phyloP scores from a whole-genome alignment of 2,113 vertebrate species.

The Oxygymnocypris stewartii region DNA sequence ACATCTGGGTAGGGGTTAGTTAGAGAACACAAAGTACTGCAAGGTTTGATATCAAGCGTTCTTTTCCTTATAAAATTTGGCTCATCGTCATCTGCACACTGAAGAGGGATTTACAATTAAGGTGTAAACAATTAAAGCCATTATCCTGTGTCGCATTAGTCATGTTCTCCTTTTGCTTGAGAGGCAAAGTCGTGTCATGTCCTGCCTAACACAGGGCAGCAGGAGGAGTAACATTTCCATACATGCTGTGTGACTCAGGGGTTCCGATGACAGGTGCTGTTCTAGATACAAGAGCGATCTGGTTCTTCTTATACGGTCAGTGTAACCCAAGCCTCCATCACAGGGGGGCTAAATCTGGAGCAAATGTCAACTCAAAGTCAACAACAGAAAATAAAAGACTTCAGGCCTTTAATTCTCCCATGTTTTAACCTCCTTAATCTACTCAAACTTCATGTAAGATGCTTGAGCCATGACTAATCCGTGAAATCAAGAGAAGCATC shows the following conservation, averaged over 20 bases:
- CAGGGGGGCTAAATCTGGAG: conserved; percentile 60
- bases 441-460: not conserved
- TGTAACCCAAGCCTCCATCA: conserved; percentile 60
- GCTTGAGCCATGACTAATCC: not conserved
- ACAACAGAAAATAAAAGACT: conserved; percentile 40
- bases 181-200: not conserved
- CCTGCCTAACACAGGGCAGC: conserved; percentile 18
- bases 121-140: not conserved
- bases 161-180: conserved; percentile 15
- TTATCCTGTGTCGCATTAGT: not conserved
- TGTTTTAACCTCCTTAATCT: conserved; percentile 5
- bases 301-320: conserved; percentile 59
- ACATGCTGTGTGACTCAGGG: conserved; percentile 47
- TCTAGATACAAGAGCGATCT: conserved; percentile 38
- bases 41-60: not conserved
- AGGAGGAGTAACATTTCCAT: conserved; percentile 41
- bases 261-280: conserved; percentile 34
- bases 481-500: not conserved
- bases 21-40: not conserved
- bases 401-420: not conserved
- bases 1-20: not conserved
- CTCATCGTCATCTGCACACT: not conserved
- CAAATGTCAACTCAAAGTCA: conserved; percentile 37
- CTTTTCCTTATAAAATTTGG: not conserved
- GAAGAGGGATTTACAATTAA: not conserved